Evolutionary conservation across 1,140 invertebrate genomes (phyloP).

Genomic region (Drosophila quadrilineata): DNA sequence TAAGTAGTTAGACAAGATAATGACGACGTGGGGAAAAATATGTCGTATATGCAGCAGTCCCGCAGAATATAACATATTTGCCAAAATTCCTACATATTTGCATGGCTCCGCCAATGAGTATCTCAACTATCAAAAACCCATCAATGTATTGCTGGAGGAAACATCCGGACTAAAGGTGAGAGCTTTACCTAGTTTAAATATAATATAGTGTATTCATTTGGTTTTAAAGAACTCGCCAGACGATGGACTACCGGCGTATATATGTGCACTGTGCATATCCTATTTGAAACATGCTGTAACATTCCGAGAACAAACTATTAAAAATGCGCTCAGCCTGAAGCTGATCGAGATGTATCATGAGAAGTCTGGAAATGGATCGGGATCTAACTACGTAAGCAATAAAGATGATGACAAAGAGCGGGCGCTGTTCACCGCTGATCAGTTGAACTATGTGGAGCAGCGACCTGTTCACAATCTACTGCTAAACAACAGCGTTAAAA

Average conservation of each 20-base stretch:
- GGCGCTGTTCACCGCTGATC: constrained; percentile 49
- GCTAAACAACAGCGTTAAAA: constrained; percentile 39
- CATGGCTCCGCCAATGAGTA: constrained; percentile 74
- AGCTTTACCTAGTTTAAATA: neutral
- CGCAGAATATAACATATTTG: constrained; percentile 74
- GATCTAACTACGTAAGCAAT: constrained; percentile 12
- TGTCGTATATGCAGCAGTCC: constrained; percentile 76
- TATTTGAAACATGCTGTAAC: constrained; percentile 77
- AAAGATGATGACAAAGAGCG: constrained; percentile 55
- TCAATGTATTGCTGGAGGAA: constrained; percentile 67
- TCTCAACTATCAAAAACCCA: constrained; percentile 75
- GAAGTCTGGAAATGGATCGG: too few relatives aligned
- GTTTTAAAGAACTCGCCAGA: constrained; percentile 52
- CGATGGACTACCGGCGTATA: constrained; percentile 62
- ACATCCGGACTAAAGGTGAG: constrained; percentile 71
- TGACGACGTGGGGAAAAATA: constrained; percentile 69
- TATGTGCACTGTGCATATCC: constrained; percentile 76
- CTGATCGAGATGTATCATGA: constrained; percentile 51
- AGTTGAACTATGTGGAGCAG: constrained; percentile 59
- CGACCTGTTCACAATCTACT: constrained; percentile 59
- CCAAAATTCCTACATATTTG: constrained; percentile 74
- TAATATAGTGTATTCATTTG: neutral
- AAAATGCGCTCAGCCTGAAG: constrained; percentile 69
- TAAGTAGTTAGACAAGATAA: constrained; percentile 22
- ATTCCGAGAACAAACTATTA: constrained; percentile 74